phyloP scores from a whole-genome alignment of 2,888 invertebrate genomes.

The Acleris emargana region DNA sequence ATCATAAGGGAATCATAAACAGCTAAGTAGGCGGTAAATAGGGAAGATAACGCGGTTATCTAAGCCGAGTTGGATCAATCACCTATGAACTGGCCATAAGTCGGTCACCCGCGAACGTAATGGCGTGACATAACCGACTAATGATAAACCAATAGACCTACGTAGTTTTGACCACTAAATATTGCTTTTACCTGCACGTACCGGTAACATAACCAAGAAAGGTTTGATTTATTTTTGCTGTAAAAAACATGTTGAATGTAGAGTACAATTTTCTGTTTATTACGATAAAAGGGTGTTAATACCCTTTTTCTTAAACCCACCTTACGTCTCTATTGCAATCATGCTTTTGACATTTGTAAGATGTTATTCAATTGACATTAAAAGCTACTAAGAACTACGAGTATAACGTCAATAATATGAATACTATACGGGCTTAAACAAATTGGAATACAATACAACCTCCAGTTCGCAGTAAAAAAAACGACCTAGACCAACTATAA shows the following conservation, averaged over 20 bases:
- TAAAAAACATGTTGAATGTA: not conserved
- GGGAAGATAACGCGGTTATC: constrained; percentile 41
- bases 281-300: no score
- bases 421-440: no score
- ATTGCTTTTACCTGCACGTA: no score
- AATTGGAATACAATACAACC: no score
- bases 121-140: constrained; percentile 46
- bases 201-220: constrained; percentile 11
- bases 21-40: not conserved
- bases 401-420: no score
- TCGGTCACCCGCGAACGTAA: constrained; percentile 56
- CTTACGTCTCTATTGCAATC: no score
- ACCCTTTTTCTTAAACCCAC: no score
- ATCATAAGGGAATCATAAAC: not conserved
- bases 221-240: not conserved
- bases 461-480: not conserved
- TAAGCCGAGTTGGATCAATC: constrained; percentile 56
- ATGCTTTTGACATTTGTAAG: no score
- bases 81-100: constrained; percentile 63
- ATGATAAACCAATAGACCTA: not conserved
- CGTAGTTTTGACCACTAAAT: not conserved
- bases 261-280: no score
- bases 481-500: not conserved
- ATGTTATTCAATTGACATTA: no score
- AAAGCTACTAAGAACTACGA: no score